These are phyloP conservation scores for Heliothis virescens DNA, from an alignment of 1,140 invertebrate species.

Conservation along the genomic window DNA sequence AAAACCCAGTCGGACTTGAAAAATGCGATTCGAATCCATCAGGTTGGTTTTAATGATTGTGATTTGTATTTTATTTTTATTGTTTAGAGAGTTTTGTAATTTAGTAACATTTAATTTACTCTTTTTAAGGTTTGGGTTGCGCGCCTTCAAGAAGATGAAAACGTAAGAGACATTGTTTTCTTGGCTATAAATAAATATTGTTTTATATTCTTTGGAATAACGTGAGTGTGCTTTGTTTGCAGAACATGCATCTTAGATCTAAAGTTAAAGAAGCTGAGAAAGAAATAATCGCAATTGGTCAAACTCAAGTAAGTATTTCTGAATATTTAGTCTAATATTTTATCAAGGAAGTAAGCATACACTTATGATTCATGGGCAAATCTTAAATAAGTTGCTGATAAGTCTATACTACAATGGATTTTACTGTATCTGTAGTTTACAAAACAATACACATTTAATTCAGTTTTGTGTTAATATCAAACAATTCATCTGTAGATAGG, in stretches of 20 bases:
- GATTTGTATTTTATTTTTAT: constrained; percentile 16
- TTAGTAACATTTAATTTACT: background rate
- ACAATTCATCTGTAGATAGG: too few species aligned
- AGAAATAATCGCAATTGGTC: constrained; percentile 85
- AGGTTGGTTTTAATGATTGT: constrained; percentile 84
- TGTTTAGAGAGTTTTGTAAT: background rate
- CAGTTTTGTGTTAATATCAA: too few species aligned
- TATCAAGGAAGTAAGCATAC: too few species aligned
- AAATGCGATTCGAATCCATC: constrained; percentile 89
- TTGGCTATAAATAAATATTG: constrained; percentile 6
- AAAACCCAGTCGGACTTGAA: constrained; percentile 88
- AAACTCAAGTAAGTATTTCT: constrained; percentile 83
- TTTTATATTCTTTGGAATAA: constrained; percentile 3
- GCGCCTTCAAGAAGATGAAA: constrained; percentile 87
- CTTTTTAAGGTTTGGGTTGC: constrained; percentile 86
- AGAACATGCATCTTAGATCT: constrained; percentile 82
- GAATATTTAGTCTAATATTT: background rate
- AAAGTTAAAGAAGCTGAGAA: constrained; percentile 86
- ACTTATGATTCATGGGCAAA: too few species aligned
- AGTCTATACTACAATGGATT: background rate
- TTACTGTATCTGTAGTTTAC: background rate
- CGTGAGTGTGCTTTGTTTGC: constrained; percentile 55
- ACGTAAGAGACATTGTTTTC: constrained; percentile 79
- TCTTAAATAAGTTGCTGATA: too few species aligned
- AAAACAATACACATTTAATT: too few species aligned